Evolutionary conservation across 1,140 invertebrate species (phyloP).

Genomic region (Aleiodes sp.): DNA sequence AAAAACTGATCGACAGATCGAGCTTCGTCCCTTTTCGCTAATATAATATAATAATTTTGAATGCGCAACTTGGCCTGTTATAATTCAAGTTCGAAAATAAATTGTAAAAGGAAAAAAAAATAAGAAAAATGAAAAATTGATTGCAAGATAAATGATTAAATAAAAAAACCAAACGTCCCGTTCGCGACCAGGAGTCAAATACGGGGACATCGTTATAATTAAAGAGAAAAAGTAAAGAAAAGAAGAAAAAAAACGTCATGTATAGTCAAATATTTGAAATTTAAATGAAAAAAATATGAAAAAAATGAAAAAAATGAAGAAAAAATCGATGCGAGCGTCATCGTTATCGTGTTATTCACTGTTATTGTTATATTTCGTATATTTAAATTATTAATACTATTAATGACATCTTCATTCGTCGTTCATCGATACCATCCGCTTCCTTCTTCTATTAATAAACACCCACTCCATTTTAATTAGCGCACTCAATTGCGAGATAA

Average conservation of each 20-base stretch:
- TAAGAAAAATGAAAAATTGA: not conserved
- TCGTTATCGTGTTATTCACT: slow-evolving; percentile 40
- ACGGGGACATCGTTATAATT: slow-evolving; percentile 26
- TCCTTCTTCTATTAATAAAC: not conserved
- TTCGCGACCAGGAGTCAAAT: slow-evolving; percentile 23
- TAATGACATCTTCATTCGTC: slow-evolving; percentile 27
- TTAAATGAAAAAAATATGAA: slow-evolving; percentile 18
- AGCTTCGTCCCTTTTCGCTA: slow-evolving; percentile 32
- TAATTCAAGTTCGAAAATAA: slow-evolving; percentile 22
- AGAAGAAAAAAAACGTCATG: slow-evolving; percentile 4
- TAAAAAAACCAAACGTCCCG: slow-evolving; percentile 14
- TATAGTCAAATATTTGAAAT: slow-evolving; percentile 29
- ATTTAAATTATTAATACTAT: slow-evolving; percentile 40
- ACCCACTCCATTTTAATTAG: slow-evolving; percentile 10
- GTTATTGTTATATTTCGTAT: slow-evolving; percentile 41
- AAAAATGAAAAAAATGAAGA: slow-evolving; percentile 16
- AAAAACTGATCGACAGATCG: slow-evolving; percentile 28
- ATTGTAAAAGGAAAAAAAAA: not conserved
- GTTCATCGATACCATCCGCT: slow-evolving; percentile 32
- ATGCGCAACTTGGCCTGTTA: slow-evolving; percentile 30
- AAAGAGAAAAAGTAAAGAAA: too few species aligned
- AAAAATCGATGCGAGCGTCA: slow-evolving; percentile 35
- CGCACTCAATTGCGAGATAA: slow-evolving; percentile 2
- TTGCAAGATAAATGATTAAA: not conserved
- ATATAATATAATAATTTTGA: slow-evolving; percentile 24